A percentile compares a stretch with the other conserved stretches of the same genome.
These are phyloP conservation scores for Cephus cinctus DNA, from an alignment of 1,140 invertebrate genomes.

Conservation along the genomic window DNA sequence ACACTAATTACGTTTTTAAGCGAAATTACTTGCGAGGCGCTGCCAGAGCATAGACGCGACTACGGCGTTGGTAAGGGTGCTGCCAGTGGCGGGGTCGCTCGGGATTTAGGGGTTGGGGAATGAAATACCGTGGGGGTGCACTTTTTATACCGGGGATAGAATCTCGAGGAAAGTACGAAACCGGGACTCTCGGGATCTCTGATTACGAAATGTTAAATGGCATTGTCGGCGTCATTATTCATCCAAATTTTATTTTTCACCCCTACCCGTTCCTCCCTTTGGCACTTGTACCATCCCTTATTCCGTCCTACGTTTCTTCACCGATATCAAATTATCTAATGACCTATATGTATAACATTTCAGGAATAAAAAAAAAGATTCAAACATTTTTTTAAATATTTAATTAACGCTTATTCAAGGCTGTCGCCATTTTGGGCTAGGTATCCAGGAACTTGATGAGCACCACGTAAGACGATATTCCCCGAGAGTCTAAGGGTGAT, in stretches of 20 bases:
- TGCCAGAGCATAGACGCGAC: constrained; percentile 15
- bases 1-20: constrained; percentile 56
- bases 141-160: constrained; percentile 18
- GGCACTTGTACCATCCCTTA: no score
- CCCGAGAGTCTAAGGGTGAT: background rate
- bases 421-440: no score
- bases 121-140: constrained; percentile 16
- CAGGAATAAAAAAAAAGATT: no score
- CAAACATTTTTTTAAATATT: no score
- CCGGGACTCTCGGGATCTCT: constrained; percentile 13
- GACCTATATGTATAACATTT: no score
- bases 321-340: no score
- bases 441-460: no score
- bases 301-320: no score
- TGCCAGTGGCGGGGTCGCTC: constrained; percentile 3
- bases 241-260: constrained; percentile 30
- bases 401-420: no score
- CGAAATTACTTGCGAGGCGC: constrained; percentile 44
- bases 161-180: constrained; percentile 13
- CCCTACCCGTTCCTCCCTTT: no score
- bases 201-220: constrained; percentile 38
- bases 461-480: background rate
- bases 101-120: background rate
- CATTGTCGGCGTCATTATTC: constrained; percentile 27
- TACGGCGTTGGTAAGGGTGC: constrained; percentile 17